A percentile compares a stretch with the other conserved stretches of the same genome.
phyloP scores from a whole-genome alignment of 2,888 invertebrate genomes.

The Sphecodes monilicornis region DNA sequence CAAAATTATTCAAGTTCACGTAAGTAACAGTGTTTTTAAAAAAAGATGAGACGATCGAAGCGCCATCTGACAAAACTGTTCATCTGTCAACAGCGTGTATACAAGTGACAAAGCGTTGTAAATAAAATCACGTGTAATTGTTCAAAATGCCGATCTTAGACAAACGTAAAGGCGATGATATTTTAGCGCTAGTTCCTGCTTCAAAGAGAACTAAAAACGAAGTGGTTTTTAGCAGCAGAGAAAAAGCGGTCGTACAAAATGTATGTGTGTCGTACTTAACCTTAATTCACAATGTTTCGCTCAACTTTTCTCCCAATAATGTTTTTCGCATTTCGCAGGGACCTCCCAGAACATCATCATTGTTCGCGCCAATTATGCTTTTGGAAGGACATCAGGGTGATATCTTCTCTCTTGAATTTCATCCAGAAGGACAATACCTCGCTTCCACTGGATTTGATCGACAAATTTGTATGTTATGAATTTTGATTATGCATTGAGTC shows the following conservation, averaged over 20 bases:
- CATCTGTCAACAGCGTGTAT: conserved; percentile 32
- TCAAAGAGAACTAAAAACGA: conserved; percentile 91
- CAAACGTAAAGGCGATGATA: conserved; percentile 83
- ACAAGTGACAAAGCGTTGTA: neutral
- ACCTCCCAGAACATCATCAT: conserved; percentile 93
- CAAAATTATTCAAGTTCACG: neutral
- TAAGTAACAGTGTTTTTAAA: neutral
- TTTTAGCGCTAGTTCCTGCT: conserved; percentile 84
- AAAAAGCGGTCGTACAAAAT: conserved; percentile 90
- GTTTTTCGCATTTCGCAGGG: conserved; percentile 82
- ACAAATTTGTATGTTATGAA: conserved; percentile 92
- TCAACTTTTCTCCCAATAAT: neutral
- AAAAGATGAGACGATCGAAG: neutral
- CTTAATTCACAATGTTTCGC: conserved; percentile 40
- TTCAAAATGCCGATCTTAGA: conserved; percentile 80
- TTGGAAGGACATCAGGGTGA: conserved; percentile 99
- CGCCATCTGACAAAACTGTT: conserved; percentile 6
- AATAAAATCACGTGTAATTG: neutral
- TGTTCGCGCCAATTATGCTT: conserved; percentile 97
- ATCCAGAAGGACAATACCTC: conserved; percentile 97
- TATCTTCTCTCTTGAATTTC: conserved; percentile 96
- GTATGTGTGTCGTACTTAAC: conserved; percentile 86
- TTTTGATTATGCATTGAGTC: neutral
- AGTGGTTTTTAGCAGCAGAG: conserved; percentile 89
- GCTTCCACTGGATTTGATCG: conserved; percentile 98